A percentile compares a stretch with the other conserved stretches of the same genome.
phyloP scores from a whole-genome alignment of 1,140 invertebrate genomes.

The Aricia agestis region DNA sequence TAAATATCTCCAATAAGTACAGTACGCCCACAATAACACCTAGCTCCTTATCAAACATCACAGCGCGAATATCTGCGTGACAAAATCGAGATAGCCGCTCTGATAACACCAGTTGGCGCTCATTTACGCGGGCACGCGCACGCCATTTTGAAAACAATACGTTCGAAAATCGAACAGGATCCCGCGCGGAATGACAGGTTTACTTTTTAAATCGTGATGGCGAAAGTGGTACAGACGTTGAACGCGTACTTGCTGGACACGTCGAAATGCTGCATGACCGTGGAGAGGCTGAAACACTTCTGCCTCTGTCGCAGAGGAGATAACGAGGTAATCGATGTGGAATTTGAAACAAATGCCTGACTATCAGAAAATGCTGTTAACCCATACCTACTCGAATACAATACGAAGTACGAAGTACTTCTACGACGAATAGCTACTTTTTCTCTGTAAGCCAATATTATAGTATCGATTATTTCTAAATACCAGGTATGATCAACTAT shows the following conservation, averaged over 20 bases:
- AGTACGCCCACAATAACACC: slow-evolving; percentile 7
- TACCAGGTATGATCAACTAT: not conserved
- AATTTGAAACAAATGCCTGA: not conserved
- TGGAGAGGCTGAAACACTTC: slow-evolving; percentile 65
- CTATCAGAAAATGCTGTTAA: not conserved
- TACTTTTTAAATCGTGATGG: slow-evolving; percentile 41
- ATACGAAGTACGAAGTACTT: too few species aligned
- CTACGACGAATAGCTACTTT: not conserved
- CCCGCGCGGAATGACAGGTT: slow-evolving; percentile 31
- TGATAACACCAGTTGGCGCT: not conserved
- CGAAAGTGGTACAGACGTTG: slow-evolving; percentile 58
- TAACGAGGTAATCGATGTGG: slow-evolving; percentile 47
- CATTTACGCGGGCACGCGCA: not conserved
- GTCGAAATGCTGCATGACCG: slow-evolving; percentile 52
- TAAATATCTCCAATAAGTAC: slow-evolving; percentile 8
- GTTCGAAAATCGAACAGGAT: slow-evolving; percentile 6
- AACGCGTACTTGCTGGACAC: slow-evolving; percentile 60
- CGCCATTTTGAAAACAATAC: slow-evolving; percentile 8
- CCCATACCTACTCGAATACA: not conserved
- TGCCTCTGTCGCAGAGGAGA: slow-evolving; percentile 59
- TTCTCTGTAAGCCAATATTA: not conserved
- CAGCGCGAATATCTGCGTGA: slow-evolving; percentile 12
- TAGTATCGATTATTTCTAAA: not conserved
- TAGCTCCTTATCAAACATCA: not conserved
- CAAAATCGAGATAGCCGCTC: slow-evolving; percentile 12